Evolutionary conservation across 2,113 vertebrate genomes (phyloP), one percentile per base, ranked within the genome.

Genomic region (Cephalopterus ornatus): DNA sequence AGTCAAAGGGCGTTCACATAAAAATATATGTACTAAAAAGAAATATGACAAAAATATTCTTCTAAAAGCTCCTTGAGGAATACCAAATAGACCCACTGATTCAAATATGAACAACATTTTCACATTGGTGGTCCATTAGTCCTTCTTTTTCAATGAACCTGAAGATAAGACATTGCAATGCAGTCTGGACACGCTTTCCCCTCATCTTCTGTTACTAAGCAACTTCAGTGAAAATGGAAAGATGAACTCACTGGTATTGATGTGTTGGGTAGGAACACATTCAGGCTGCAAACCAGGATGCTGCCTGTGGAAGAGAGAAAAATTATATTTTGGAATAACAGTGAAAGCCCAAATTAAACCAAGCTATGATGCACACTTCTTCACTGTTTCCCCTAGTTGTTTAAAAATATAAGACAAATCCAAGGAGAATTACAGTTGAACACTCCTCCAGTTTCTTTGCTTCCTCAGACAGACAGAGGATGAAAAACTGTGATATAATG

Each of bases 201-300:
- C 92, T 93, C 84, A 47, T 93, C 83, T 95, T 87, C 89, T 85
- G 90, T 94, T 97, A 96, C 77, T 96, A 97, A 97, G 92, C 89
- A 97, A 97, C 95, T 96, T 92, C 35, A 75, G 76, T 84, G 91
- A 92, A 96, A 97, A 96, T 93, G 72, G 94, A 97, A 96, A 85
- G 62, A 81, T 91, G 41, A 79, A 92, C 91, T 96, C 78, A 59
- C 26, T 92, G 89, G 80, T 89, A 96, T 96, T 89, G 97, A 96
- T 89, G 89, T 88, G 82, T 63, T 70, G 61, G 87, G 47, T 44
- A 84, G 95, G 92, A 90, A 95, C 86, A 91, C 68, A 78, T 93
- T 56, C 12, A 91, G 85, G 80, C 83, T 96, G 93, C 50, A 79
- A 82, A 96, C 33, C 75, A 82, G 87, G 71, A 61, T 84, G 84